Base-by-base conservation (phyloP, 2,797 vertebrate species). In the Spinibarbus caldwelli region DNA sequence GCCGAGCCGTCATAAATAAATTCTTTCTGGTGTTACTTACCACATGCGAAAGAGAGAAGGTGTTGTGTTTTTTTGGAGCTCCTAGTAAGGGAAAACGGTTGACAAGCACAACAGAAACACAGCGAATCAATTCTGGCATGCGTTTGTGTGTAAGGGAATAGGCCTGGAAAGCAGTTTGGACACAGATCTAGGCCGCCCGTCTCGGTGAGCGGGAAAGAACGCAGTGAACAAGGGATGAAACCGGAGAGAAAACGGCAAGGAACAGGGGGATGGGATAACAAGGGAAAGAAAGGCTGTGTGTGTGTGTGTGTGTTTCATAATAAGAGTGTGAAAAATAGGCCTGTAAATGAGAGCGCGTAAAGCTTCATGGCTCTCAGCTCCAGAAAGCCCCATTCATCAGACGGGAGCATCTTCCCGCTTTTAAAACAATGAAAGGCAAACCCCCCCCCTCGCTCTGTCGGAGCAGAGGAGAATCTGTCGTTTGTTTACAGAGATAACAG, bases 141-240 rank as follows among this genome's bases (percentile, higher is more conserved):
- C 87, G 80, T 91, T 90, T 90, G 88, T 91, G 88, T 91, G 93
- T 91, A 91, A 94, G 93, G 87, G 90, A 93, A 93, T 94, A 93
- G 92, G 94, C 93, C 92, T 94, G 92, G 93, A 94, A 95, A 94
- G 78, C 93, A 93, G 93, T 94, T 94, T 94, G 93, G 94, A 93
- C 93, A 88, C 92, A 94, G 93, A 95, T 95, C 92, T 94, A 93
- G 94, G 93, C 92, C 92, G 91, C 88, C 89, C 91, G 91, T 92
- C 86, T 85, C 71, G 47, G 88, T 91, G 89, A 92, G 76, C 54
- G 45, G 59, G 81, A 86, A 82, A 78, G 41, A 78, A 52, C 38
- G n/a, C 45, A 19, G 15, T 93, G 91, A 93, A 94, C 93, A 92
- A 80, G 45, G 91, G 91, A 93, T 93, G 92, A 93, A 93, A 93